Percentiles rank a stretch among this genome's conserved stretches.
Conservation (phyloP, 2,113 vertebrate species). For the Dunckerocampus dactyliophorus region DNA sequence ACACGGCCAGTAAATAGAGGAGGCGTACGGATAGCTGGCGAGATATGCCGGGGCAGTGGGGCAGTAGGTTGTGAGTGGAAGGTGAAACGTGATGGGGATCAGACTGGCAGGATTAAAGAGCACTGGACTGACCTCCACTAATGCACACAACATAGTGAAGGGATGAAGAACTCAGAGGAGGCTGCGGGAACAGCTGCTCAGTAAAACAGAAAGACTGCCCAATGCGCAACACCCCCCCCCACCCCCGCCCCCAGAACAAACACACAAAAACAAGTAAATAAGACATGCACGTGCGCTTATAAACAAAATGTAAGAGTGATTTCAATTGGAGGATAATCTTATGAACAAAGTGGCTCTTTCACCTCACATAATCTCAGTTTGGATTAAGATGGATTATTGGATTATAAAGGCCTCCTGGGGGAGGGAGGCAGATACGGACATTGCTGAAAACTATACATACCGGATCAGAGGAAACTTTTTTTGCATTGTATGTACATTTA, state of each 20-base stretch:
- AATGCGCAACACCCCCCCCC: background rate
- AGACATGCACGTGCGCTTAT: background rate
- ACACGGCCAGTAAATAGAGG: slow-evolving; percentile 2
- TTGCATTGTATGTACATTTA: background rate
- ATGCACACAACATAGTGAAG: slow-evolving; percentile 38
- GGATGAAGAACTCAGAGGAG: slow-evolving; percentile 24
- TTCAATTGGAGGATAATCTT: slow-evolving; percentile 53
- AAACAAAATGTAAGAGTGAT: slow-evolving; percentile 28
- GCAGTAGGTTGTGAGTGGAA: slow-evolving; percentile 56
- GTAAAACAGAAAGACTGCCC: slow-evolving; percentile 11
- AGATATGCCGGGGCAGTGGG: slow-evolving; percentile 49
- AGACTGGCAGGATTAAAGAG: slow-evolving; percentile 68
- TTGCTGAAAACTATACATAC: slow-evolving; percentile 2
- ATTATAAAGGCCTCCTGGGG: slow-evolving; percentile 41
- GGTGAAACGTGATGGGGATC: slow-evolving; percentile 66
- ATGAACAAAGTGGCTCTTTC: slow-evolving; percentile 66
- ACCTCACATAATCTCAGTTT: slow-evolving; percentile 55
- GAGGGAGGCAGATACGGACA: slow-evolving; percentile 11
- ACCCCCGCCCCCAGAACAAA: background rate
- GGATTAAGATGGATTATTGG: slow-evolving; percentile 66
- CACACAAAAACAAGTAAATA: background rate
- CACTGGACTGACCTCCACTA: slow-evolving; percentile 42
- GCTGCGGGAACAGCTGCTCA: slow-evolving; percentile 48
- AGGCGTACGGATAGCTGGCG: background rate
- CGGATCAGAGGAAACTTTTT: too few species aligned